phyloP scores from a whole-genome alignment of 2,888 invertebrate species.

The Lottia gigantea region DNA sequence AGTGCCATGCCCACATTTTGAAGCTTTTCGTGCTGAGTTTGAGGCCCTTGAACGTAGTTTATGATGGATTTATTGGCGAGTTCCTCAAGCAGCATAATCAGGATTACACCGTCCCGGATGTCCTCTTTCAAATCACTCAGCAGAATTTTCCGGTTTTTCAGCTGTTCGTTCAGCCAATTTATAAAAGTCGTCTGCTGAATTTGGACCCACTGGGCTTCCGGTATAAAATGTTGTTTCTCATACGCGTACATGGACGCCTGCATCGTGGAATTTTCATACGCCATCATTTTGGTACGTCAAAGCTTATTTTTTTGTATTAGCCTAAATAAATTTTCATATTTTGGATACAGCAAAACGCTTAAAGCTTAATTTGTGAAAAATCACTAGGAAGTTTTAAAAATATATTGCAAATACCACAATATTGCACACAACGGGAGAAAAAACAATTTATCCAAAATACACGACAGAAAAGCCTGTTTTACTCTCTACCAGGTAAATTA shows the following conservation, averaged over 20 bases:
- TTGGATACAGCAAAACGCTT: too few species aligned
- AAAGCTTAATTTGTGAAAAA: too few species aligned
- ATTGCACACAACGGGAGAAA: too few species aligned
- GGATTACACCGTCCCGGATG: slow-evolving; percentile 88
- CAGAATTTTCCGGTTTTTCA: slow-evolving; percentile 67
- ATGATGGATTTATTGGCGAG: slow-evolving; percentile 76
- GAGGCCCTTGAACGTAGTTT: slow-evolving; percentile 78
- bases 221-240: slow-evolving; percentile 76
- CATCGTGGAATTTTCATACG: slow-evolving; percentile 16
- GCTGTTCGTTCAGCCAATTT: slow-evolving; percentile 93
- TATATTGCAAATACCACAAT: too few species aligned
- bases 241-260: slow-evolving; percentile 22
- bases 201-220: slow-evolving; percentile 87
- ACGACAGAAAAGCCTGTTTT: too few species aligned
- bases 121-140: slow-evolving; percentile 89
- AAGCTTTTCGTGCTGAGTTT: slow-evolving; percentile 94
- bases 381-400: too few species aligned
- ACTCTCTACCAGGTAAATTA: too few species aligned
- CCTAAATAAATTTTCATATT: too few species aligned
- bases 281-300: neutral
- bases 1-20: slow-evolving; percentile 96
- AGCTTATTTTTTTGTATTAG: too few species aligned
- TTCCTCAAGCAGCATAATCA: slow-evolving; percentile 92
- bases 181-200: slow-evolving; percentile 80
- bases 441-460: too few species aligned